Percentiles rank a stretch among this genome's conserved stretches.
Evolutionary conservation across 2,113 vertebrate genomes (phyloP).

Genomic region (Gymnobelideus leadbeateri): DNA sequence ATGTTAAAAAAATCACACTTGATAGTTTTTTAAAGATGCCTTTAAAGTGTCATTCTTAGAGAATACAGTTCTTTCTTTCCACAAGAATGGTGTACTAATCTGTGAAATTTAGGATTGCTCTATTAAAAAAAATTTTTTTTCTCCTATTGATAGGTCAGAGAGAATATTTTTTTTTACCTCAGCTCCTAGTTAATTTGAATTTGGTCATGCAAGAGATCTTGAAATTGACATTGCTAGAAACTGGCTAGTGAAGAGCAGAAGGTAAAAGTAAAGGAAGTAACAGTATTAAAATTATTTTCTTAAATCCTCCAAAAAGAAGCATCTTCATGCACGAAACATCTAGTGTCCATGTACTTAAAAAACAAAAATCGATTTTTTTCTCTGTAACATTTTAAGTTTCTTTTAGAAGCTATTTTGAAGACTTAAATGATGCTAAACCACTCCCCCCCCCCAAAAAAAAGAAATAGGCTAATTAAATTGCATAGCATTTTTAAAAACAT

Average conservation of each 20-base stretch:
- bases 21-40: constrained; percentile 3
- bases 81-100: neutral
- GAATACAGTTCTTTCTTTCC: neutral
- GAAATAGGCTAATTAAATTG: neutral
- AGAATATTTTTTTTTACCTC: neutral
- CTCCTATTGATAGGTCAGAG: neutral
- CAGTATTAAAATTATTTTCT: constrained; percentile 7
- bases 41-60: constrained; percentile 20
- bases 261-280: constrained; percentile 10
- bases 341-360: neutral
- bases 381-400: constrained; percentile 21
- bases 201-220: neutral
- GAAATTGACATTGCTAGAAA: constrained; percentile 3
- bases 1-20: neutral
- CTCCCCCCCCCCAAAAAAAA: neutral
- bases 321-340: neutral
- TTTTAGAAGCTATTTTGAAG: neutral
- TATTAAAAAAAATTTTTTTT: constrained; percentile 14
- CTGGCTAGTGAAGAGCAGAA: neutral
- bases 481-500: neutral
- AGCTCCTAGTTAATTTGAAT: neutral
- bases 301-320: neutral
- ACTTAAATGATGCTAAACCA: constrained; percentile 9
- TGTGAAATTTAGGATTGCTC: neutral
- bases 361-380: neutral